Evolutionary conservation across 2,888 invertebrate species (phyloP).

Genomic region (Apomyelois bistriatella): DNA sequence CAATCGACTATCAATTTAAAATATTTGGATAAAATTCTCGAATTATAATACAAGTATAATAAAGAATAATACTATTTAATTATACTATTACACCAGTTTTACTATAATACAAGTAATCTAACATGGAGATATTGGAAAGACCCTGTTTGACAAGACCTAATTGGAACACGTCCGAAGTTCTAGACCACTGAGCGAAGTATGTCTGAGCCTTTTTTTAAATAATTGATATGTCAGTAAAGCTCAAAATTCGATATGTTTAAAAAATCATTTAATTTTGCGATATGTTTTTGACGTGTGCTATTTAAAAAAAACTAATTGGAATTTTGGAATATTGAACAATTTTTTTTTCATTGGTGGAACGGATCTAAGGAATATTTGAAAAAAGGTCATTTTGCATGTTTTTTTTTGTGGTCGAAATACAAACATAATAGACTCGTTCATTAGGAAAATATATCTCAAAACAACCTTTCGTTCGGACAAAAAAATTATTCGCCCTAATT

Average conservation of each 20-base stretch:
- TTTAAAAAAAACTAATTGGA: no score
- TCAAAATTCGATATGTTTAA: not conserved
- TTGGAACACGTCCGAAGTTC: conserved; percentile 27
- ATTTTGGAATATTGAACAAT: no score
- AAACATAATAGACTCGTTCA: no score
- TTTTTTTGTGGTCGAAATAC: no score
- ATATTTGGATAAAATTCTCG: conserved; percentile 66
- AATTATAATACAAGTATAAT: conserved; percentile 34
- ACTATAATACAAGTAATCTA: conserved; percentile 39
- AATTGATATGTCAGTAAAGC: not conserved
- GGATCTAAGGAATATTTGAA: no score
- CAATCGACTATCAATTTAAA: conserved; percentile 53
- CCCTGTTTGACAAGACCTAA: conserved; percentile 60
- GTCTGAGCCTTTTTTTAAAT: conserved; percentile 13
- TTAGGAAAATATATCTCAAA: no score
- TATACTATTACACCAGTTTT: conserved; percentile 41
- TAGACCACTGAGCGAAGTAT: conserved; percentile 57
- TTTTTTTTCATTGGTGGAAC: no score
- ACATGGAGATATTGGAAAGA: conserved; percentile 65
- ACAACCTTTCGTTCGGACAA: no score
- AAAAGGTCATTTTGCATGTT: no score
- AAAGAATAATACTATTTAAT: conserved; percentile 18
- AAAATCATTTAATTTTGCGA: not conserved
- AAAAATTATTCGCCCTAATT: not conserved
- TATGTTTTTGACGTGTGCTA: no score